Conservation (phyloP, 2,888 invertebrate species). For the Drosophila nr. fundita region DNA sequence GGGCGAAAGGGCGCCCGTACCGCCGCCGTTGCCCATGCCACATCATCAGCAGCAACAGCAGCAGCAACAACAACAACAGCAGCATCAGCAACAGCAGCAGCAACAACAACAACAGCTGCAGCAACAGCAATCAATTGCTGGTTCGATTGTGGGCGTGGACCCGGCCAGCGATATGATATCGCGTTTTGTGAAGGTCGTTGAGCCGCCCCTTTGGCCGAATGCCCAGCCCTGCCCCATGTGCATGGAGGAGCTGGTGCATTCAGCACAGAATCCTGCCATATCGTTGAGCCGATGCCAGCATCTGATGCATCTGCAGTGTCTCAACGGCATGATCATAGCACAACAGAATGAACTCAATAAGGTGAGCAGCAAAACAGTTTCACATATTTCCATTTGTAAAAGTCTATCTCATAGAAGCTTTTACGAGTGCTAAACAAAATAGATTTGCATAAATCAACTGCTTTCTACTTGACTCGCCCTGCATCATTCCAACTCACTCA, state of each 20-base stretch:
- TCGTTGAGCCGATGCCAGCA: constrained; percentile 91
- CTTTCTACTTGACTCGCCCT: constrained; percentile 8
- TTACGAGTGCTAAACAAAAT: background rate
- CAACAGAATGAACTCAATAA: constrained; percentile 86
- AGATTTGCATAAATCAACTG: background rate
- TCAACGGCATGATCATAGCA: constrained; percentile 90
- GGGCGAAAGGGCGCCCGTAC: constrained; percentile 81
- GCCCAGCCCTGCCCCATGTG: constrained; percentile 91
- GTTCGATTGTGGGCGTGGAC: constrained; percentile 86
- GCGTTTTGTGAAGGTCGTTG: constrained; percentile 89
- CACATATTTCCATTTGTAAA: background rate
- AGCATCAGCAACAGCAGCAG: constrained; percentile 68
- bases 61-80: constrained; percentile 65
- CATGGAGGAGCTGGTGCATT: constrained; percentile 86
- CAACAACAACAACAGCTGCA: constrained; percentile 64
- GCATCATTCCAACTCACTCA: background rate
- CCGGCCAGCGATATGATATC: constrained; percentile 87
- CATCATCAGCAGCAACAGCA: constrained; percentile 66
- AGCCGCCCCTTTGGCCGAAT: constrained; percentile 88
- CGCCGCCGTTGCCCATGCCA: constrained; percentile 75
- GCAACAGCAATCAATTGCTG: constrained; percentile 81
- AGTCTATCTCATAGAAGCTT: background rate
- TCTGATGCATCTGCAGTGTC: constrained; percentile 92
- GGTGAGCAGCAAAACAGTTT: constrained; percentile 64
- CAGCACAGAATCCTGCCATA: constrained; percentile 87